Evolutionary conservation across 2,888 invertebrate genomes (phyloP), one percentile per base, ranked within the genome.

Genomic region (Ligdia adustata): DNA sequence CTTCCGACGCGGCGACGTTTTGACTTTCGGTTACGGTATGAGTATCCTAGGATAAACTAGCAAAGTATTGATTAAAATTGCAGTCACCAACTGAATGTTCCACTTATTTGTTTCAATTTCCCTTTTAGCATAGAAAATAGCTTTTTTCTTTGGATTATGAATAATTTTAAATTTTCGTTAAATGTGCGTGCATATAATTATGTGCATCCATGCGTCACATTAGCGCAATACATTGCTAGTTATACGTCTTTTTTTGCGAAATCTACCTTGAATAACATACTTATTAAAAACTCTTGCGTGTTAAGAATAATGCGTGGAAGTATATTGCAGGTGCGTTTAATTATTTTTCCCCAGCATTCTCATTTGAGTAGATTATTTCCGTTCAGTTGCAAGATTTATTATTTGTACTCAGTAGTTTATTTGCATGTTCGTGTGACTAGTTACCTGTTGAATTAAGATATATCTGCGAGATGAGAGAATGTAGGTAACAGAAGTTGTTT

Each of bases 361-460:
- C 61, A 57, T 64, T 56, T 53, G 56, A 51, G 63, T 60, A 60
- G 52, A 62, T 55, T 63, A 66, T 75, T 79, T 74, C 72, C 72
- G 71, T 72, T 75, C 58, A 52, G 62, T 69, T 70, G 64, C 67
- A 57, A 71, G 72, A 71, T 61, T 66, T 68, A 69, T 72, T 64
- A 27, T 16, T 27, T n/a, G n/a, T n/a, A n/a, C n/a, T n/a, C n/a
- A n/a, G 27, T 37, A 52, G 43, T 43, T 54, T 48, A 50, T 39
- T 69, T 60, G 62, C 61, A 59, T 64, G 60, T 38, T 39, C 31
- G 28, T 55, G 57, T 48, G 24, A 54, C 51, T 45, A 43, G 55
- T 50, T 59, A 44, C 14, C 49, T 47, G 27, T 28, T 37, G 43
- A n/a, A n/a, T n/a, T n/a, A n/a, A n/a, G n/a, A n/a, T n/a, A n/a